Base-by-base conservation (phyloP, 1,140 invertebrate species). In the Micrasema longulum region DNA sequence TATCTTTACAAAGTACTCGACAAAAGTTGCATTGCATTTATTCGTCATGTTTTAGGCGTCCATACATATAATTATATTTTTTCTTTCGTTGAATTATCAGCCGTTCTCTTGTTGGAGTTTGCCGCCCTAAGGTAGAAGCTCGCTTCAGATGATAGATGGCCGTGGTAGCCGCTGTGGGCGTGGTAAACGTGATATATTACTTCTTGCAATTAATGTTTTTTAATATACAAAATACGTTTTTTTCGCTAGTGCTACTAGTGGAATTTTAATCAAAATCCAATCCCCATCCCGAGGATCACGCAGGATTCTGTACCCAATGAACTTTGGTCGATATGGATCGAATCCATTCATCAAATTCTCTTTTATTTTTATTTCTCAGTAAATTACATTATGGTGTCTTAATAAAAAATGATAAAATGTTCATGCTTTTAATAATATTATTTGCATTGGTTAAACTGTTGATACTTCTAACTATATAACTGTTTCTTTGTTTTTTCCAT, bases 201-300 rank as follows among this genome's bases (percentile, higher is more conserved):
- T 60, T 12, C 43, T 41, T 70, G 74, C 74, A 75, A 75, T 75
- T 75, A 75, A 75, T 52, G 64, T 70, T 63, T 55, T 65, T 73
- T 73, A 68, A 22, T 5, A 22, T 60, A 67, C 69, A 20, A 50
- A 63, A 60, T 7, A 68, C 41, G 47, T 48, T 53, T 71, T 70
- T 71, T 74, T 63, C 65, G 57, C 73, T 62, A 73, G 57, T 65
- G 72, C 72, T 62, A 57, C 63, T 64, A 64, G 67, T 50, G 74
- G 74, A 75, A 75, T 75, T 75, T 75, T 72, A 75, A 75, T 75
- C 74, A 72, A 75, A 50, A 35, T 11, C 41, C 52, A 69, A 69
- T 68, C 73, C 73, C 52, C 62, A 53, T 70, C 65, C 48, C 38
- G 36, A n/a, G n/a, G 47, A 20, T 41, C 11, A 66, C 62, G 65